Evolutionary conservation across 2,797 vertebrate species (phyloP).

Genomic region (Notoglanidium macrostoma): DNA sequence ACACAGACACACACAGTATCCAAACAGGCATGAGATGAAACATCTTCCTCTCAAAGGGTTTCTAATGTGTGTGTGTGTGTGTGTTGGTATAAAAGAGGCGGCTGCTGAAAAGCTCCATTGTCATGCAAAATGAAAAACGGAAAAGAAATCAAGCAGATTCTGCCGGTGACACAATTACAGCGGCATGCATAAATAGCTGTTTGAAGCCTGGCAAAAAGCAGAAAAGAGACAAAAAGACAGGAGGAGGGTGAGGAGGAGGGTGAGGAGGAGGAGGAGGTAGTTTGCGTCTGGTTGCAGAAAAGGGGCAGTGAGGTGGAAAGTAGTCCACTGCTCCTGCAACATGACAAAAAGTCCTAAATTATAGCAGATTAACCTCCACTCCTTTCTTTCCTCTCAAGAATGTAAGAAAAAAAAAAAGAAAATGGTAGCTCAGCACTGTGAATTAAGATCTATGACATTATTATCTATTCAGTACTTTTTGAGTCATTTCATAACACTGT

Average conservation of each 20-base stretch:
- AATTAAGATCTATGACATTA: neutral
- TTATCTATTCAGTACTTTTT: neutral
- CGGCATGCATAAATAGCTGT: conserved; percentile 68
- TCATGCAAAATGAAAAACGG: conserved; percentile 74
- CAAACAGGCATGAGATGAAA: conserved; percentile 69
- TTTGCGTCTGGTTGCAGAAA: conserved; percentile 60
- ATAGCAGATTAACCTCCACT: conserved; percentile 63
- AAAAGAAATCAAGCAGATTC: conserved; percentile 69
- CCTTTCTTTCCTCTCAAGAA: conserved; percentile 37
- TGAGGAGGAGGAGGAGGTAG: conserved; percentile 20
- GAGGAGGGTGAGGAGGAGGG: conserved; percentile 3
- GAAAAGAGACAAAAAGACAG: conserved; percentile 63
- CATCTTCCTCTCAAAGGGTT: conserved; percentile 32
- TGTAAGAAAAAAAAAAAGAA: neutral
- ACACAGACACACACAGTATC: conserved; percentile 61
- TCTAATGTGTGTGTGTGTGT: conserved; percentile 4
- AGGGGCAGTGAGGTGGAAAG: conserved; percentile 52
- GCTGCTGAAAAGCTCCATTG: conserved; percentile 68
- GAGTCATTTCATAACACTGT: neutral
- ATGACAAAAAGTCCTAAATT: conserved; percentile 64
- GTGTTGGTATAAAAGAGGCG: conserved; percentile 46
- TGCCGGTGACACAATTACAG: conserved; percentile 71
- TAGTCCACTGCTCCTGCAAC: conserved; percentile 33
- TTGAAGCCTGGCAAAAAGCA: conserved; percentile 69
- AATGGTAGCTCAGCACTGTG: neutral